Evolutionary conservation across 92 coral and sea anemone genomes (phyloP).

Genomic region (Virgularia gustaviana): DNA sequence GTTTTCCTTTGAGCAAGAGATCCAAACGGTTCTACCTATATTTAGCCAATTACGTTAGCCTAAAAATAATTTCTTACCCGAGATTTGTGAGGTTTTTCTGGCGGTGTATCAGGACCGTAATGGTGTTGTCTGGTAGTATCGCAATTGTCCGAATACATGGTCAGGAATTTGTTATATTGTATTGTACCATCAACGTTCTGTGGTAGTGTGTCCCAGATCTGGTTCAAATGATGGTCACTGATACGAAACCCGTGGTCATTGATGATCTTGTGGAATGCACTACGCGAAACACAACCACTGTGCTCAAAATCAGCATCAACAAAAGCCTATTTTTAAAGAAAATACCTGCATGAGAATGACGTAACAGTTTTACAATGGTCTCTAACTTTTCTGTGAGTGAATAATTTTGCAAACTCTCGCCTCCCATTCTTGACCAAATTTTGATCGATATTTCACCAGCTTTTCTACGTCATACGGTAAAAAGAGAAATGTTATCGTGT

Average conservation of each 20-base stretch:
- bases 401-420: too few species aligned
- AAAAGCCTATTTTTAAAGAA: too few species aligned
- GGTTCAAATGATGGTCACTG: conserved; percentile 77
- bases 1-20: too few species aligned
- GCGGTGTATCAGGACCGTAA: conserved; percentile 66
- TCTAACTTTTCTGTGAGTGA: too few species aligned
- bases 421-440: too few species aligned
- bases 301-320: conserved; percentile 65
- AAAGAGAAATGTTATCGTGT: not conserved
- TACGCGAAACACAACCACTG: conserved; percentile 62
- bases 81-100: conserved; percentile 56
- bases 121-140: conserved; percentile 41
- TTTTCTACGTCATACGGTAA: not conserved
- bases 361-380: too few species aligned
- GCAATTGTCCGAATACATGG: conserved; percentile 61
- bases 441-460: too few species aligned
- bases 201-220: conserved; percentile 66
- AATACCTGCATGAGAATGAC: too few species aligned
- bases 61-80: too few species aligned
- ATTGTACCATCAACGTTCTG: conserved; percentile 64
- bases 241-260: conserved; percentile 82
- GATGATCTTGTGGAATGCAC: conserved; percentile 58
- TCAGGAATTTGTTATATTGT: conserved; percentile 83
- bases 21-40: too few species aligned
- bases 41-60: too few species aligned